phyloP scores from a whole-genome alignment of 2,888 invertebrate species.

The Troides helena region DNA sequence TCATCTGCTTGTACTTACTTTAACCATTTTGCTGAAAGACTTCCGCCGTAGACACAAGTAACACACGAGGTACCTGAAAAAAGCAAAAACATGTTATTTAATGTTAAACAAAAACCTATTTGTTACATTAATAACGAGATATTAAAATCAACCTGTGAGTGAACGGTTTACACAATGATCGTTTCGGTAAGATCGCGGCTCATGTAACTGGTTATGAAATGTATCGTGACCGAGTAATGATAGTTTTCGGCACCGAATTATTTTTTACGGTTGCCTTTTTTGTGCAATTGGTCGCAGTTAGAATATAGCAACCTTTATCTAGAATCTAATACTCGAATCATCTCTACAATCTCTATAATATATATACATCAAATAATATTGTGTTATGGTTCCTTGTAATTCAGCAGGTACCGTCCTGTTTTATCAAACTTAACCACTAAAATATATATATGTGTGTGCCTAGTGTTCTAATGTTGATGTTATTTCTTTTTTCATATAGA shows the following conservation, averaged over 20 bases:
- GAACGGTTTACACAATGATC: background rate
- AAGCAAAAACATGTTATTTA: conserved; percentile 4
- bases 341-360: too few species aligned
- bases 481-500: too few species aligned
- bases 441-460: too few species aligned
- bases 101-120: background rate
- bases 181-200: conserved; percentile 7
- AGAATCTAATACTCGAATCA: too few species aligned
- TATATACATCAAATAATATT: too few species aligned
- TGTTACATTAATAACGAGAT: background rate
- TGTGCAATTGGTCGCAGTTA: too few species aligned
- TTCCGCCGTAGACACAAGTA: conserved; percentile 23
- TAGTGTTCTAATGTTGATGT: too few species aligned
- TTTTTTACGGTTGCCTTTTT: too few species aligned
- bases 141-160: background rate
- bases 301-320: too few species aligned
- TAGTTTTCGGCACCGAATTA: background rate
- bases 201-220: conserved; percentile 6
- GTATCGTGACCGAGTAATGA: conserved; percentile 1
- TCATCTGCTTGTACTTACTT: conserved; percentile 32
- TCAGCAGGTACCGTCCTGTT: too few species aligned
- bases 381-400: too few species aligned
- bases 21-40: conserved; percentile 34
- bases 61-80: conserved; percentile 15
- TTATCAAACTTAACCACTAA: too few species aligned